Base-by-base conservation (phyloP, 1,140 invertebrate species). In the Drosophila novamexicana region DNA sequence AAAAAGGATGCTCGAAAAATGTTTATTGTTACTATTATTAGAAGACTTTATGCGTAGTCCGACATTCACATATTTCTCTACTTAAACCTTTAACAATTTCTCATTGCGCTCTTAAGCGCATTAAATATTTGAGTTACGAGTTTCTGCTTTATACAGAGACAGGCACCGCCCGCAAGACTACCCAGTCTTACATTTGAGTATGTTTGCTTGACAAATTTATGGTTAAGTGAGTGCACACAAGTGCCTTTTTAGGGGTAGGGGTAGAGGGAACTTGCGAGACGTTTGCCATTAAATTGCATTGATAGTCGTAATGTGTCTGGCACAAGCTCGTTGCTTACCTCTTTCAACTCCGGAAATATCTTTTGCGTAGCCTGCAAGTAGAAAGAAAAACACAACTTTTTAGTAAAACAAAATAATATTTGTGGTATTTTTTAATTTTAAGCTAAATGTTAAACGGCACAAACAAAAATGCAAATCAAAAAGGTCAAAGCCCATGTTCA, bases 271-370 rank as follows among this genome's bases (percentile, higher is more conserved):
- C 14, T 56, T 32, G 36, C 7, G n/a, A 50, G 45, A 65, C 32
- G 44, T 65, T 65, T 58, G 36, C 53, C 22, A 67, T 42, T 62
- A 62, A 50, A 50, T 62, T 62, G 45, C 34, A 62, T 36, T 37
- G 44, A 39, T 49, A 37, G 44, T 37, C 12, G 16, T 62, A 36
- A 2, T 29, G 32, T 8, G 12, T 36, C 32, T 56, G 47, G 22
- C 18, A 1, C 7, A 6, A 14, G 6, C 8, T 7, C 14, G 39
- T 12, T 12, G 47, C 90, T 90, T 79, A 91, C 91, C 91, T 91
- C 88, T 91, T 81, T 91, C 91, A 91, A 91, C 90, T 91, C 90
- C 84, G 61, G 86, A 91, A 86, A 91, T 91, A 68, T 91, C 91
- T 91, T 91, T 91, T 91, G 90, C 91, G 91, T 91, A 91, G 71